Conservation (phyloP, 2,888 invertebrate genomes). For the Ernsta delagoae region DNA sequence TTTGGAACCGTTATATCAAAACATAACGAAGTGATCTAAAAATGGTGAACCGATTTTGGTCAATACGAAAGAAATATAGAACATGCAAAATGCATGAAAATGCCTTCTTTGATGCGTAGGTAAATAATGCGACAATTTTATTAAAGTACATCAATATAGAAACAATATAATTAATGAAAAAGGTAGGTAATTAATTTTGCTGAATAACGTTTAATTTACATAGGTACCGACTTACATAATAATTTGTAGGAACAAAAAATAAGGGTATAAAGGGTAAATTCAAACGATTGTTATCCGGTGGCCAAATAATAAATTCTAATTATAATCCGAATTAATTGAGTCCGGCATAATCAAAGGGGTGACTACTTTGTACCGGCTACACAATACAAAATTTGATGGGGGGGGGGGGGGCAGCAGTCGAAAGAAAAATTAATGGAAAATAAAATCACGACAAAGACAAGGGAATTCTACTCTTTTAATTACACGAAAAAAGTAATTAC, state of each 20-base stretch:
- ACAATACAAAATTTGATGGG: slow-evolving; percentile 84
- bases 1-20: slow-evolving; percentile 15
- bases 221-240: no score
- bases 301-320: slow-evolving; percentile 74
- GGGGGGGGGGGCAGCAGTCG: slow-evolving; percentile 79
- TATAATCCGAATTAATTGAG: slow-evolving; percentile 83
- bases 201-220: no score
- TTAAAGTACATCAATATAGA: no score
- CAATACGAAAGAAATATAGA: not conserved
- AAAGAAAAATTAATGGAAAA: slow-evolving; percentile 85
- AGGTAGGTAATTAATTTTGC: no score
- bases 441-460: slow-evolving; percentile 84
- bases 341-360: slow-evolving; percentile 82
- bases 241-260: no score
- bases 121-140: no score
- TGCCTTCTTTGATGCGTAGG: no score
- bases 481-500: slow-evolving; percentile 85
- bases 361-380: slow-evolving; percentile 77
- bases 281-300: no score
- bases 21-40: not conserved
- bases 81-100: no score
- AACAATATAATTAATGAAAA: no score
- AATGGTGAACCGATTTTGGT: not conserved
- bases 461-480: slow-evolving; percentile 85
- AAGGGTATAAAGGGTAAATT: no score